Conservation (phyloP, 2,797 vertebrate genomes). For the Helicolenus hilgendorfi region DNA sequence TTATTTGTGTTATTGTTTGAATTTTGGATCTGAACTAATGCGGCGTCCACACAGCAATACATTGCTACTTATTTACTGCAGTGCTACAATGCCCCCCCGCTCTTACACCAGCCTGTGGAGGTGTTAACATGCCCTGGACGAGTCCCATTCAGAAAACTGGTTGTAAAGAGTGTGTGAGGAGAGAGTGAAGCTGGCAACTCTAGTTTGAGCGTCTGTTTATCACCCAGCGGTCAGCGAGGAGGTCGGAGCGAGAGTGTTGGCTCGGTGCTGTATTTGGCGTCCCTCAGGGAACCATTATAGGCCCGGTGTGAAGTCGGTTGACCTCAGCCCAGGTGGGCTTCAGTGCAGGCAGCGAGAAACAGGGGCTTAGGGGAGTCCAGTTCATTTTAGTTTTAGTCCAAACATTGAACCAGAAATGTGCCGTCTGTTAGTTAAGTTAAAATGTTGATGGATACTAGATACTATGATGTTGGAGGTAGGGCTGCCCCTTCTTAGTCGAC, state of each 20-base stretch:
- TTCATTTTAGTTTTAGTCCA: neutral
- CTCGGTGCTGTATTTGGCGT: slow-evolving; percentile 66
- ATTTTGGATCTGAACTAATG: too few relatives aligned
- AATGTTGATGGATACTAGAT: too few relatives aligned
- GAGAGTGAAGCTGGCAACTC: neutral
- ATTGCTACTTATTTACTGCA: neutral
- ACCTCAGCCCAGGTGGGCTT: slow-evolving; percentile 35
- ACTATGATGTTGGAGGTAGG: too few relatives aligned
- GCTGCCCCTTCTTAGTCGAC: neutral
- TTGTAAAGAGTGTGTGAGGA: neutral
- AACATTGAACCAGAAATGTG: neutral
- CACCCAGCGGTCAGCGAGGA: neutral
- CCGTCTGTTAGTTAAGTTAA: neutral
- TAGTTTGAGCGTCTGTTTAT: slow-evolving; percentile 20
- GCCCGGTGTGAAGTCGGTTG: slow-evolving; percentile 59
- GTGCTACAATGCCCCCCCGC: neutral
- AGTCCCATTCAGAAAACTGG: slow-evolving; percentile 54
- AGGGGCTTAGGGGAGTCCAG: neutral
- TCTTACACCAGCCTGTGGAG: neutral
- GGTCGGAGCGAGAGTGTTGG: slow-evolving; percentile 23
- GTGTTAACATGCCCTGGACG: neutral
- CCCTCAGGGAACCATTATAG: slow-evolving; percentile 73
- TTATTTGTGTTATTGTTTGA: too few relatives aligned
- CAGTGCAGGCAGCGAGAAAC: neutral
- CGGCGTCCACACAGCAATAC: too few relatives aligned